A percentile compares a stretch with the other conserved stretches of the same genome.
These are phyloP conservation scores for Bombus turneri DNA, from an alignment of 1,140 invertebrate species.

Conservation along the genomic window DNA sequence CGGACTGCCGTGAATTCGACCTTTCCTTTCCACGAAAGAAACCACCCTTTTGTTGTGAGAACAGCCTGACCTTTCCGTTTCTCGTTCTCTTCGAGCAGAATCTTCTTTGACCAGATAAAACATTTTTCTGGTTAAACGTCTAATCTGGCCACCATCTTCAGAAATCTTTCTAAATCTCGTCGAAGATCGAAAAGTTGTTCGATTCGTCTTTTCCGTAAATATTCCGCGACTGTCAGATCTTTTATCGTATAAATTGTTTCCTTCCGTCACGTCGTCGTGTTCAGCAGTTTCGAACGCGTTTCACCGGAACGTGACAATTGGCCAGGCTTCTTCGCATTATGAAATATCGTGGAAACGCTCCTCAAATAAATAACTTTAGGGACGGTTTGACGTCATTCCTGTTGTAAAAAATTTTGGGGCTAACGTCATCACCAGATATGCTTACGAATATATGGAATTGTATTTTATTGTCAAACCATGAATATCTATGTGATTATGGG, in stretches of 20 bases:
- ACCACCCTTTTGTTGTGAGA: conserved; percentile 18
- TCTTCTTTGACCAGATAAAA: not conserved
- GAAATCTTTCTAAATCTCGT: not conserved
- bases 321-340: too few species aligned
- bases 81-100: not conserved
- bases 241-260: conserved; percentile 2
- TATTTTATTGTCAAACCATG: not conserved
- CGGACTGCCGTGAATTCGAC: conserved; percentile 43
- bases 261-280: not conserved
- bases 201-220: not conserved
- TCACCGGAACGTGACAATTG: not conserved
- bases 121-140: too few species aligned
- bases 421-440: not conserved
- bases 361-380: not conserved
- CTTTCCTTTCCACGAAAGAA: conserved; percentile 12
- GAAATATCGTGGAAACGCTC: not conserved
- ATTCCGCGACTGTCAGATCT: not conserved
- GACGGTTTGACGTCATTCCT: not conserved
- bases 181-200: not conserved
- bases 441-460: not conserved
- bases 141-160: not conserved
- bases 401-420: not conserved
- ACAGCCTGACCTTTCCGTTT: conserved; percentile 25
- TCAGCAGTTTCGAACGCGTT: not conserved
- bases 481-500: not conserved